A percentile compares a stretch with the other conserved stretches of the same genome.
Evolutionary conservation across 1,140 invertebrate genomes (phyloP).

Genomic region (Drosophila lacteicornis): DNA sequence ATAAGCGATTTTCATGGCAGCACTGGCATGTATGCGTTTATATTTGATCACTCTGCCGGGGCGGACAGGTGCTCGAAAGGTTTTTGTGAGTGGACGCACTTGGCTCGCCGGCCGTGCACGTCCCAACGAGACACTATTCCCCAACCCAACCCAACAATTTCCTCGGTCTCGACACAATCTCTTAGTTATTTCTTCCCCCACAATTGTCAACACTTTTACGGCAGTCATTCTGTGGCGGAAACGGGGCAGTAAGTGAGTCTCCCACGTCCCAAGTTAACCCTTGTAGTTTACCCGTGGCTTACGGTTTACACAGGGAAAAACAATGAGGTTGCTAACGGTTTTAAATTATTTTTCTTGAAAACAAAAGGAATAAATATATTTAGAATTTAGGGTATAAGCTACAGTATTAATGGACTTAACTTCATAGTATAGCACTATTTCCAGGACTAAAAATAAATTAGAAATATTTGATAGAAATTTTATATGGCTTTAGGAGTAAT

Average conservation of each 20-base stretch:
- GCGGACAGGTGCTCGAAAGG: constrained; percentile 18
- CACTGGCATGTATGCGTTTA: constrained; percentile 28
- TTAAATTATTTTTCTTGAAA: not conserved
- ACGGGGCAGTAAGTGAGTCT: constrained; percentile 8
- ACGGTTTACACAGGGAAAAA: not conserved
- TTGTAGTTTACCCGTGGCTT: not conserved
- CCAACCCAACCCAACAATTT: constrained; percentile 6
- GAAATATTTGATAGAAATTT: too few species aligned
- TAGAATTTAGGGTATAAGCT: too few species aligned
- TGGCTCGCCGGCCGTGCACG: constrained; percentile 5
- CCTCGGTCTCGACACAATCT: constrained; percentile 22
- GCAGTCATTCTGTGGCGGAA: constrained; percentile 19
- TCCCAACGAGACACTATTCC: constrained; percentile 5
- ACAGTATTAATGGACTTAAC: too few species aligned
- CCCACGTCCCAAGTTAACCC: constrained; percentile 25
- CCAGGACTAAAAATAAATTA: not conserved
- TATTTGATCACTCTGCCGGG: constrained; percentile 26
- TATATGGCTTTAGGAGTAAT: too few species aligned
- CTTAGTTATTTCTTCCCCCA: constrained; percentile 8
- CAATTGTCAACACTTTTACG: constrained; percentile 43
- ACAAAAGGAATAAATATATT: not conserved
- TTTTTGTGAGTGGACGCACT: constrained; percentile 12
- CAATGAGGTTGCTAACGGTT: too few species aligned
- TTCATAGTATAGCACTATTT: too few species aligned
- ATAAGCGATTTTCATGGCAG: constrained; percentile 62